A percentile compares a stretch with the other conserved stretches of the same genome.
Conservation (phyloP, 2,797 vertebrate species). For the Lates japonicus region DNA sequence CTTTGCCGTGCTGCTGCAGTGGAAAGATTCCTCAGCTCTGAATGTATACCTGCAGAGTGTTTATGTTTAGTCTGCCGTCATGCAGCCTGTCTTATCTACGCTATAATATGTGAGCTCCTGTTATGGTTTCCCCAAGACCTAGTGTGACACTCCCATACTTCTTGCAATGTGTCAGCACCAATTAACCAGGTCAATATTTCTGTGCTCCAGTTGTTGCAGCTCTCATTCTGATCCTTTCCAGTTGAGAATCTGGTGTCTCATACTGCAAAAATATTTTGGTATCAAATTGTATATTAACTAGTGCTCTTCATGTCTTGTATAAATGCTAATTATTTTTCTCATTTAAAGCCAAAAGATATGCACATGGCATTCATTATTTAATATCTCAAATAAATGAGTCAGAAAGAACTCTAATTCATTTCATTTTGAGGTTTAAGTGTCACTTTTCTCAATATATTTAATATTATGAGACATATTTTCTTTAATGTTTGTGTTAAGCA, state of each 20-base stretch:
- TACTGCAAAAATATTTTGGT: not conserved
- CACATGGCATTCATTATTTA: not conserved
- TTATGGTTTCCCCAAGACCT: conserved; percentile 52
- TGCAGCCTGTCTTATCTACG: conserved; percentile 64
- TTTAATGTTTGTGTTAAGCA: conserved; percentile 25
- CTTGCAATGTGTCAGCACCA: conserved; percentile 70
- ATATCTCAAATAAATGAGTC: not conserved
- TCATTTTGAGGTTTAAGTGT: not conserved
- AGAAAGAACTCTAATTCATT: not conserved
- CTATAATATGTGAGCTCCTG: conserved; percentile 52
- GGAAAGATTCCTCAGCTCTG: conserved; percentile 64
- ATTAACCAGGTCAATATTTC: conserved; percentile 76
- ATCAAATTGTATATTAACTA: not conserved
- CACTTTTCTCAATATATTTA: conserved; percentile 8
- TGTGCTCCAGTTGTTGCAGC: conserved; percentile 65
- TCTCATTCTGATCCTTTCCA: conserved; percentile 40
- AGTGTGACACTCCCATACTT: conserved; percentile 60
- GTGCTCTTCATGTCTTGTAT: not conserved
- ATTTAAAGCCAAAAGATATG: conserved; percentile 5
- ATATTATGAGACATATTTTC: not conserved
- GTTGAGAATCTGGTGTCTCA: conserved; percentile 9
- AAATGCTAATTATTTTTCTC: not conserved
- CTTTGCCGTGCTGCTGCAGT: conserved; percentile 57
- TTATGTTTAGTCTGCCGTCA: conserved; percentile 76
- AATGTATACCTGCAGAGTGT: conserved; percentile 71